These are phyloP conservation scores for Buceros bicornis DNA, from an alignment of 2,797 vertebrate species.

Conservation along the genomic window DNA sequence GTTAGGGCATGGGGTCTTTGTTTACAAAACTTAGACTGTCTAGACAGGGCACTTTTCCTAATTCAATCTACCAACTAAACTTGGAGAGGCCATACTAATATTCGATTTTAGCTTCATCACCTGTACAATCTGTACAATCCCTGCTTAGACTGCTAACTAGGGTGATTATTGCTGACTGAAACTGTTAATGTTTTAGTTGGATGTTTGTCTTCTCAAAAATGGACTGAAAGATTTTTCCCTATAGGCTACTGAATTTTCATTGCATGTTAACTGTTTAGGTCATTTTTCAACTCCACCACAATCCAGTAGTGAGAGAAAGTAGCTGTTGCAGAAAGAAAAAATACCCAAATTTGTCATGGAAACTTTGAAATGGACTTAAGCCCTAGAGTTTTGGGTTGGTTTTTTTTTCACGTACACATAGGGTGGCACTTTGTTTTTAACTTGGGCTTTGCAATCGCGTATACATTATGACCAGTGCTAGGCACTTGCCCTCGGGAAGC, in stretches of 20 bases:
- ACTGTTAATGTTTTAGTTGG: constrained; percentile 67
- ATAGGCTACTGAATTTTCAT: constrained; percentile 63
- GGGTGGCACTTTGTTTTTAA: not conserved
- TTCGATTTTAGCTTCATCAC: not conserved
- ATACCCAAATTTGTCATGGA: not conserved
- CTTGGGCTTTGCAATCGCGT: not conserved
- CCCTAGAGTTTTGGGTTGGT: not conserved
- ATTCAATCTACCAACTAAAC: not conserved
- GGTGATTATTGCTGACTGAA: constrained; percentile 67
- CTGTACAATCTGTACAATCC: not conserved
- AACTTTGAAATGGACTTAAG: not conserved
- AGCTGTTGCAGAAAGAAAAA: not conserved
- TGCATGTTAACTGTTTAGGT: constrained; percentile 53
- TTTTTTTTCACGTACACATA: not conserved
- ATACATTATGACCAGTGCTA: not conserved
- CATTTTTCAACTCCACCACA: constrained; percentile 4
- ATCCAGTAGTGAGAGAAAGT: not conserved
- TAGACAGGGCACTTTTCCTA: constrained; percentile 9
- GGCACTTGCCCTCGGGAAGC: not conserved
- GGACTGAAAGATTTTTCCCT: constrained; percentile 56
- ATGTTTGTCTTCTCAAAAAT: constrained; percentile 64
- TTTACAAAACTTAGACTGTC: constrained; percentile 16
- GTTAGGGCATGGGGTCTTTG: not conserved
- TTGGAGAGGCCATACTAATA: constrained; percentile 16
- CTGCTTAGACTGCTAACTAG: constrained; percentile 50